Evolutionary conservation across 2,797 vertebrate genomes (phyloP), one percentile per base, ranked within the genome.

Genomic region (Centroberyx gerrardi): DNA sequence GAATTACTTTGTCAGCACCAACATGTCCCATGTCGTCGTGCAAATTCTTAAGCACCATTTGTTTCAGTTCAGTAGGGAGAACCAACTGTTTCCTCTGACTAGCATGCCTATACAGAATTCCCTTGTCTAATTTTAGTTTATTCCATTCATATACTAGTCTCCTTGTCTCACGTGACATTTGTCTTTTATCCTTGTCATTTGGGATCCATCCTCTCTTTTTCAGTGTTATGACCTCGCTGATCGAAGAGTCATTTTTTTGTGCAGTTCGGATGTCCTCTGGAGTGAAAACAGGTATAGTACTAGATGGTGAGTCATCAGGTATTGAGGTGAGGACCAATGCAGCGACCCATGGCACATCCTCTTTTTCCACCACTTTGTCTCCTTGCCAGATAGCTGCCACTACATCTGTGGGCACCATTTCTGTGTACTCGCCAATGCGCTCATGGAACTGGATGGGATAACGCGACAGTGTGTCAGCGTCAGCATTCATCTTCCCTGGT

Each of bases 101-200:
- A n/a, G 1, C 28, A 12, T 4, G 10, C 4, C 55, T 29, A 7
- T 55, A 55, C 28, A 55, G 22, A 22, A 55, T 55, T 31, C 22
- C 33, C 15, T 61, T 9, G 3, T 61, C 58, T 2, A 56, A 7
- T 33, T 36, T 33, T 0, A 33, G 55, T 33, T 8, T 58, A 29
- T 58, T 58, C 55, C 29, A 58, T 36, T 58, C 29, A 58, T 58
- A 29, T 33, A 70, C 33, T 3, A 61, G 36, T 61, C 59, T 61
- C 33, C 38, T 3, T 40, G 33, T 61, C 5, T 61, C 17, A n/a
- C 10, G 15, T 42, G 3, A 17, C 59, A 61, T 61, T 61, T 61
- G 59, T 61, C 59, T 61, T 22, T 61, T 60, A 9, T 40, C 59
- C 18, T 61, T 40, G 3, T 42, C 59, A 40, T 61, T 42, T 0